Base-by-base conservation (phyloP, 2,888 invertebrate species). In the Philonicus albiceps region DNA sequence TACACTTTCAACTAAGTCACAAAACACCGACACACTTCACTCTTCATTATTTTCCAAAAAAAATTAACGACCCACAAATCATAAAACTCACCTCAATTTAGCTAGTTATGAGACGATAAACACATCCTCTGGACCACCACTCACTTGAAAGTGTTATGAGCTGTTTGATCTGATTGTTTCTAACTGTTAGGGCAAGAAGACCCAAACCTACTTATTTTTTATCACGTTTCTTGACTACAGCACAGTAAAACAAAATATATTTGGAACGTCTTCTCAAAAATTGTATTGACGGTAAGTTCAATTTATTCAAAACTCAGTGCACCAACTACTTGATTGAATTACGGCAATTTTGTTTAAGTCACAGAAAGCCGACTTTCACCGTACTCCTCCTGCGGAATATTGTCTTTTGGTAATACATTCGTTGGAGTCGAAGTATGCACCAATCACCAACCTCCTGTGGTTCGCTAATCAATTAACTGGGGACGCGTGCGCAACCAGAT, bases 331-430 rank as follows among this genome's bases (percentile, higher is more conserved):
- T 64, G 22, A 16, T 19, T 19, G 13, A 78, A 30, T 40, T 27
- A 30, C 78, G 49, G 49, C 22, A 78, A 78, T 34, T 78, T 78
- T 49, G 30, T 30, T 30, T 30, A 78, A 27, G 22, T 55, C n/a
- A 43, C 31, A 34, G n/a, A 34, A 43, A 73, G 22, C 49, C 3
- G 78, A 78, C 78, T 78, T 78, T 78, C 78, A 78, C 78, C 78
- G 5, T 30, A n/a, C 6, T 78, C 49, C 27, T 30, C 78, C 30
- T n/a, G 37, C 22, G n/a, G 78, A 13, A 49, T 11, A 37, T 22
- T 76, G 8, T 11, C 37, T 22, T 37, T 43, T 43, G 16, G 22
- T 19, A n/a, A 3, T 16, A 49, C 16, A 53, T 11, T 27, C 27
- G 22, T 43, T 78, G 7, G 27, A 27, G 40, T 43, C 40, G 40